Percentiles rank a stretch among this genome's conserved stretches.
These are phyloP conservation scores for Diaperis boleti DNA, from an alignment of 2,888 invertebrate genomes.

Conservation along the genomic window DNA sequence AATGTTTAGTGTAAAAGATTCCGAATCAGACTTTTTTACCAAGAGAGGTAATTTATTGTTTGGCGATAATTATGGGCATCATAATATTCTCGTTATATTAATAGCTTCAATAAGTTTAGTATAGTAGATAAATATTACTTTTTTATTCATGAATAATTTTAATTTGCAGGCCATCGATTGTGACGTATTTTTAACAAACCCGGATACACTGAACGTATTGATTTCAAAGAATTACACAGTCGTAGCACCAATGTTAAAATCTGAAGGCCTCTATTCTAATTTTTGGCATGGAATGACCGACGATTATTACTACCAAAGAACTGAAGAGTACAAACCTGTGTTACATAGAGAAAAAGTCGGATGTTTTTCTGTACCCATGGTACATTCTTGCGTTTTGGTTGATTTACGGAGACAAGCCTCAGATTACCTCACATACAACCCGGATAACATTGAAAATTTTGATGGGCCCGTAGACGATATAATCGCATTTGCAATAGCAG, in stretches of 20 bases:
- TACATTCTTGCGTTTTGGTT: constrained; percentile 89
- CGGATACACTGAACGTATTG: constrained; percentile 73
- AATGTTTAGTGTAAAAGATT: too few relatives aligned
- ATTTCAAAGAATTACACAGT: constrained; percentile 74
- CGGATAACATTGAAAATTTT: constrained; percentile 73
- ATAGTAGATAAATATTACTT: too few relatives aligned
- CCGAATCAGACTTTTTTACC: too few relatives aligned
- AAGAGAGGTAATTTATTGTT: too few relatives aligned
- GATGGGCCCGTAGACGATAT: constrained; percentile 87
- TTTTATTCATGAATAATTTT: not conserved
- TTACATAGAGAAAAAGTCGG: constrained; percentile 76
- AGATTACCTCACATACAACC: constrained; percentile 80
- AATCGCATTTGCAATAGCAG: constrained; percentile 89
- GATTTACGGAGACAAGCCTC: constrained; percentile 73
- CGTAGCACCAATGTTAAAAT: constrained; percentile 87
- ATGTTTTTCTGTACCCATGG: constrained; percentile 89
- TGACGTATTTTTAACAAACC: constrained; percentile 84
- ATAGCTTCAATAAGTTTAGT: too few relatives aligned
- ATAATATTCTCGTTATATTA: too few relatives aligned
- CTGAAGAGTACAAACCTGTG: constrained; percentile 87
- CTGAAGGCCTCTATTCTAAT: constrained; percentile 92
- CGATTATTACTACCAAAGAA: constrained; percentile 85
- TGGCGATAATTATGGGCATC: too few relatives aligned
- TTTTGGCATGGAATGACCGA: constrained; percentile 96
- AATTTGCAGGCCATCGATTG: constrained; percentile 82